A percentile compares a stretch with the other conserved stretches of the same genome.
Conservation (phyloP, 2,888 invertebrate species). For the Exephanes ischioxanthus region DNA sequence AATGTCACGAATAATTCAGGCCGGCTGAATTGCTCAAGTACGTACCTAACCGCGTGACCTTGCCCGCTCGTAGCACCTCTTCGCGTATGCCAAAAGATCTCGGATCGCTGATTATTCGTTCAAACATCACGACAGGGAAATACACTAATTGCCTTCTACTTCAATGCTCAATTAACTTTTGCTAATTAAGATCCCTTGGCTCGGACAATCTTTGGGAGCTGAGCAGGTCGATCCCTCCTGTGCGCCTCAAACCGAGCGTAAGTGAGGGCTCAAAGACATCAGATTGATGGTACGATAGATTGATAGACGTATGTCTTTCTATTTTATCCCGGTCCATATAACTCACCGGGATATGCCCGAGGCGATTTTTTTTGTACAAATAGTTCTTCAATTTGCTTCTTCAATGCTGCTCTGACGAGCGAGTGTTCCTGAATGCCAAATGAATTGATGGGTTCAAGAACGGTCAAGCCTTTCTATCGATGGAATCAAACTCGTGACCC, state of each 20-base stretch:
- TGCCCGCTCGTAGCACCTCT: conserved; percentile 8
- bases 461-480: neutral
- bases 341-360: neutral
- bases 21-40: neutral
- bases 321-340: too few species aligned
- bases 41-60: neutral
- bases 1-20: conserved; percentile 60
- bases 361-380: neutral
- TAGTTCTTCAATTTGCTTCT: neutral
- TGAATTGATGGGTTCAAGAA: neutral
- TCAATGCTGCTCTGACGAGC: neutral
- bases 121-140: neutral
- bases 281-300: too few species aligned
- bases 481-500: neutral
- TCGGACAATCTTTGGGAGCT: neutral
- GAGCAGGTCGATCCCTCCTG: neutral
- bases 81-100: neutral
- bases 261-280: too few species aligned
- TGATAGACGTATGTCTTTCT: too few species aligned
- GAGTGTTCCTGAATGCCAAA: neutral
- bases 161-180: neutral
- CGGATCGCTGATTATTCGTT: conserved; percentile 13
- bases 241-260: neutral
- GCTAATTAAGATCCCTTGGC: neutral
- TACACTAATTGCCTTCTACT: neutral